A percentile compares a stretch with the other conserved stretches of the same genome.
These are phyloP conservation scores for Diadumene lineata DNA, from an alignment of 92 coral and sea anemone species.

Conservation along the genomic window DNA sequence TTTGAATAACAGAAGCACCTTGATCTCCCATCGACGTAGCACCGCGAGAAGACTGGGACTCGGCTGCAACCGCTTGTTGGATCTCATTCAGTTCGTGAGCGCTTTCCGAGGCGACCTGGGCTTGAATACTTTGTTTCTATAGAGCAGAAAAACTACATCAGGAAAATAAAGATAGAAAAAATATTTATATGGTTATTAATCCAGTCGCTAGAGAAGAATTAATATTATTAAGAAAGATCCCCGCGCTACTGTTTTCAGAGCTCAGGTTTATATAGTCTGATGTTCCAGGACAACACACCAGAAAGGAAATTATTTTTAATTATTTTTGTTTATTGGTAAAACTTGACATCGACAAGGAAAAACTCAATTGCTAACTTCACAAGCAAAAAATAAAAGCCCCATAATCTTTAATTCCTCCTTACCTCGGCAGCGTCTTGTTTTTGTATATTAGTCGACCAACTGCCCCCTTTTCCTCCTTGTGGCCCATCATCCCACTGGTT, in stretches of 20 bases:
- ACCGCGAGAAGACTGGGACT: constrained; percentile 97
- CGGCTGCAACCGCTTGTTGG: constrained; percentile 93
- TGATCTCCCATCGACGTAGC: constrained; percentile 78
- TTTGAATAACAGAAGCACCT: constrained; percentile 86
- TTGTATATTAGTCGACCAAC: constrained; percentile 73
- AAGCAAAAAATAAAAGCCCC: background rate
- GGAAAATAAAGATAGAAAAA: background rate
- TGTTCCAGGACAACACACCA: too few species aligned
- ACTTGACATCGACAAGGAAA: too few species aligned
- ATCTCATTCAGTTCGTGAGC: constrained; percentile 95
- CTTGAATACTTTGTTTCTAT: constrained; percentile 92
- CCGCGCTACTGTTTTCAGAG: too few species aligned
- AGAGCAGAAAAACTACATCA: background rate
- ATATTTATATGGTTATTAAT: too few species aligned
- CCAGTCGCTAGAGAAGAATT: too few species aligned
- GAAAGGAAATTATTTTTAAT: too few species aligned
- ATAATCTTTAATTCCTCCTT: background rate
- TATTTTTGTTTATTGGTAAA: too few species aligned
- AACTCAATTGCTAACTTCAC: too few species aligned
- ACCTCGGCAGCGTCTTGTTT: constrained; percentile 93
- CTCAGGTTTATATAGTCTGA: too few species aligned
- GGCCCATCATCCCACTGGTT: constrained; percentile 70
- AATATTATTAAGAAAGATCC: too few species aligned
- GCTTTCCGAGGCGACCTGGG: constrained; percentile 99
- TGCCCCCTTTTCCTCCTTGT: constrained; percentile 40